Conservation (phyloP, 2,888 invertebrate species). For the Cataglyphis altisquamis region DNA sequence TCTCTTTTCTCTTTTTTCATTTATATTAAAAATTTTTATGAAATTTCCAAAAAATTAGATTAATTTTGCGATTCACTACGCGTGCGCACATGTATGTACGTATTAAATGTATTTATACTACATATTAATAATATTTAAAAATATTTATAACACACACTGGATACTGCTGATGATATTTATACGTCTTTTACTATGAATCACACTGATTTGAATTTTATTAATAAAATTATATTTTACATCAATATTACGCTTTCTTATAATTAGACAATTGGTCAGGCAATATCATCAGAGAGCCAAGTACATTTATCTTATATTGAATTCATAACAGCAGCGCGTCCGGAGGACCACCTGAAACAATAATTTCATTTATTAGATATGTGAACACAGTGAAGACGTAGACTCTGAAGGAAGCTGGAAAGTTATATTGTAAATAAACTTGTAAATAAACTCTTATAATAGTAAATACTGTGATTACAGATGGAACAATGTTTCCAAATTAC, state of each 20-base stretch:
- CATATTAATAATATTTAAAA: not conserved
- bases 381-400: not conserved
- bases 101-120: not conserved
- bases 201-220: not conserved
- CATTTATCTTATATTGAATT: not conserved
- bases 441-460: not conserved
- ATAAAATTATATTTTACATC: not conserved
- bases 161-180: not conserved
- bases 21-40: not conserved
- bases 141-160: not conserved
- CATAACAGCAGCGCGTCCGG: not conserved
- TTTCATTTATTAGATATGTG: not conserved
- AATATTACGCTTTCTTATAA: not conserved
- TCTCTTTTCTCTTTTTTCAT: not conserved
- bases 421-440: not conserved
- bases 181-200: not conserved
- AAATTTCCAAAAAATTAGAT: not conserved
- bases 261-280: not conserved
- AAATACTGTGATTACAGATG: not conserved
- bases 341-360: not conserved
- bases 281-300: not conserved
- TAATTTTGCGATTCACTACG: not conserved
- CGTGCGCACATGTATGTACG: too few species aligned
- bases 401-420: not conserved
- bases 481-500: not conserved